Conservation (phyloP, 2,888 invertebrate species). For the Prostheceraeus crozeri region DNA sequence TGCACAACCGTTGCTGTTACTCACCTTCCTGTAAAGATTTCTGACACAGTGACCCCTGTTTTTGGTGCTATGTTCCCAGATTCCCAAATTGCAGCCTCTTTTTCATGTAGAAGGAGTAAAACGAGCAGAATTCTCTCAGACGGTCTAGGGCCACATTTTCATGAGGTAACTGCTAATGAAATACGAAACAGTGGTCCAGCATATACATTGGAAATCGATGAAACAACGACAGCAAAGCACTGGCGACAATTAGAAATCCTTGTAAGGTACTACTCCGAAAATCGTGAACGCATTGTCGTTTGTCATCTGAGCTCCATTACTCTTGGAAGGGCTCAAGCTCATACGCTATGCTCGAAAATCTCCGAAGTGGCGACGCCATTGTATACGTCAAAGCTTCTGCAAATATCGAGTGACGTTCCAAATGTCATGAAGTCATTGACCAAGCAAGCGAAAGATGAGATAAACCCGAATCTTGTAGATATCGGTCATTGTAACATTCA, state of each 20-base stretch:
- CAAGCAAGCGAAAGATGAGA: not conserved
- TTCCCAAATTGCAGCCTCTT: conserved; percentile 5
- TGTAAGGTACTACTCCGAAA: conserved; percentile 11
- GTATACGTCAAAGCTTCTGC: conserved; percentile 14
- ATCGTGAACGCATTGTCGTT: not conserved
- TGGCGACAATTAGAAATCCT: conserved; percentile 11
- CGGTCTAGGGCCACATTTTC: conserved; percentile 16
- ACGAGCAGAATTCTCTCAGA: conserved; percentile 10
- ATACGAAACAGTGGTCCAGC: not conserved
- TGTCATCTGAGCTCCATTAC: conserved; percentile 6
- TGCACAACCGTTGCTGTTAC: not conserved
- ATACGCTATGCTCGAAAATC: not conserved
- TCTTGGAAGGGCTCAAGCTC: conserved; percentile 17
- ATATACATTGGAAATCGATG: conserved; percentile 19
- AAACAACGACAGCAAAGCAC: conserved; percentile 21
- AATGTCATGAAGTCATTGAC: conserved; percentile 16
- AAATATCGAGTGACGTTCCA: conserved; percentile 8
- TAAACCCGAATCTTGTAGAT: conserved; percentile 9
- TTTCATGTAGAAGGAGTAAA: conserved; percentile 7
- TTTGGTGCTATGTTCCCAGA: conserved; percentile 13
- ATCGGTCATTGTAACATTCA: conserved; percentile 5
- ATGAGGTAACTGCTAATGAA: not conserved
- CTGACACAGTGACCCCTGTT: not conserved
- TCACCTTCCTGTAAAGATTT: conserved; percentile 21
- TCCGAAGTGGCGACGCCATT: not conserved